Evolutionary conservation across 2,113 vertebrate genomes (phyloP).

Genomic region (Myrmecobius fasciatus): DNA sequence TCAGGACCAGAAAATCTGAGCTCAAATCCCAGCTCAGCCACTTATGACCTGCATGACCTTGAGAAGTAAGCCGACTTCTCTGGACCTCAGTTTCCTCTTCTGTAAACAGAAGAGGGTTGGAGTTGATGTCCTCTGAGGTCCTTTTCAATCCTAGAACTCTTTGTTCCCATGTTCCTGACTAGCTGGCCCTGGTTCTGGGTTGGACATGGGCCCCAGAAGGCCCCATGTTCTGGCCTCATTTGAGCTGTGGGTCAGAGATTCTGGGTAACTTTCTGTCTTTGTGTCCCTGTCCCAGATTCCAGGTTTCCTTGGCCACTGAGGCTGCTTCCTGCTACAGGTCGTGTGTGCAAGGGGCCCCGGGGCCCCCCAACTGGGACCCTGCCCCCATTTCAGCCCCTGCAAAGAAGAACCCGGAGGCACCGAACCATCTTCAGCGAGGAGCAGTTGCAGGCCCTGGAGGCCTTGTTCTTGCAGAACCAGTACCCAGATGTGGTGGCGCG

Average conservation of each 20-base stretch:
- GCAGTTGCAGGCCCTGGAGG: conserved; percentile 95
- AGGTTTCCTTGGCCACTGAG: conserved; percentile 84
- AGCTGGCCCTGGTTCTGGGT: neutral
- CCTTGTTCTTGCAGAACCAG: conserved; percentile 97
- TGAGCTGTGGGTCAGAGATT: neutral
- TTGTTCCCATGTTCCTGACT: neutral
- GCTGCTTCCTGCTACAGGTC: conserved; percentile 78
- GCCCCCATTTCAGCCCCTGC: conserved; percentile 81
- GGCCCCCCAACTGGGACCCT: conserved; percentile 58
- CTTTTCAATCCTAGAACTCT: neutral
- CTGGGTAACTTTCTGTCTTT: neutral
- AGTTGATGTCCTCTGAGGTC: neutral
- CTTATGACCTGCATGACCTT: neutral
- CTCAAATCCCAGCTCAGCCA: neutral
- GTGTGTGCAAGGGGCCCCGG: conserved; percentile 67
- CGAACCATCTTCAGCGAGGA: conserved; percentile 98
- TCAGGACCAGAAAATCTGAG: neutral
- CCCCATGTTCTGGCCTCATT: neutral
- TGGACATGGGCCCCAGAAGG: neutral
- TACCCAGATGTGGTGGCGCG: conserved; percentile 96
- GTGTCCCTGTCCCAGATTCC: conserved; percentile 57
- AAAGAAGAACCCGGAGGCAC: conserved; percentile 93
- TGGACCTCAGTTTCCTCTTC: neutral
- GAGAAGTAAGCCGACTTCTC: neutral
- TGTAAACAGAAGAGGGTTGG: neutral